These are phyloP conservation scores for Graphium colonna DNA, from an alignment of 2,888 invertebrate genomes.

Conservation along the genomic window DNA sequence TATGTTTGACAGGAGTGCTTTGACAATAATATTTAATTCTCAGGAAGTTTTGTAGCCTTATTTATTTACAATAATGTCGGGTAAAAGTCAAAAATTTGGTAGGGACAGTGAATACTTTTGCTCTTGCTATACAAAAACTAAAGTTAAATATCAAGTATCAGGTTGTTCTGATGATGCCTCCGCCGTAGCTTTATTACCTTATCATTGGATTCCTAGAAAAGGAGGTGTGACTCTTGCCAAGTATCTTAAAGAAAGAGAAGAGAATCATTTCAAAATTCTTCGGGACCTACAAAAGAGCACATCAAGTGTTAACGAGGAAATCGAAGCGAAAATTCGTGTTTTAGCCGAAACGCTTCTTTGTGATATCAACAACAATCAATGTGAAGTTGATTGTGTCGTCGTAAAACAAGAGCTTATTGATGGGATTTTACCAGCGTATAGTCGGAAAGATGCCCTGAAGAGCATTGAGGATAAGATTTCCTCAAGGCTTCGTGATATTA, in stretches of 20 bases:
- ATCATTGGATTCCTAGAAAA: slow-evolving; percentile 49
- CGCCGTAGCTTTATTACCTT: slow-evolving; percentile 56
- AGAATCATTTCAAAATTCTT: slow-evolving; percentile 40
- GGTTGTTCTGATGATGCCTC: slow-evolving; percentile 52
- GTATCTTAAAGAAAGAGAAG: slow-evolving; percentile 50
- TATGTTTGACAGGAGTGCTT: not conserved
- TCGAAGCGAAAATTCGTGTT: slow-evolving; percentile 46
- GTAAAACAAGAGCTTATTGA: slow-evolving; percentile 29
- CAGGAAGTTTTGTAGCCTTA: too few relatives aligned
- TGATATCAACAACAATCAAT: slow-evolving; percentile 48
- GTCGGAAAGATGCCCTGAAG: slow-evolving; percentile 40
- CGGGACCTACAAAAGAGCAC: slow-evolving; percentile 39
- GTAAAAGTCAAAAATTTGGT: slow-evolving; percentile 9
- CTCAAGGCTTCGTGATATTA: slow-evolving; percentile 40
- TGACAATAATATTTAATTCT: slow-evolving; percentile 5
- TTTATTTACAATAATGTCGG: slow-evolving; percentile 3
- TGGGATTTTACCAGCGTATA: slow-evolving; percentile 28
- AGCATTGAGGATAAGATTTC: slow-evolving; percentile 37
- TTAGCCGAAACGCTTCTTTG: slow-evolving; percentile 47
- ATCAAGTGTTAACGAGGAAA: slow-evolving; percentile 39
- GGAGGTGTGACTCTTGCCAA: slow-evolving; percentile 51
- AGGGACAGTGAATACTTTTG: not conserved
- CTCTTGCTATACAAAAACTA: slow-evolving; percentile 18
- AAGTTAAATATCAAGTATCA: slow-evolving; percentile 32
- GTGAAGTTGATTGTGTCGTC: slow-evolving; percentile 46